Evolutionary conservation across 2,797 vertebrate species (phyloP), one percentile per base, ranked within the genome.

Genomic region (Acrossocheilus fasciatus): DNA sequence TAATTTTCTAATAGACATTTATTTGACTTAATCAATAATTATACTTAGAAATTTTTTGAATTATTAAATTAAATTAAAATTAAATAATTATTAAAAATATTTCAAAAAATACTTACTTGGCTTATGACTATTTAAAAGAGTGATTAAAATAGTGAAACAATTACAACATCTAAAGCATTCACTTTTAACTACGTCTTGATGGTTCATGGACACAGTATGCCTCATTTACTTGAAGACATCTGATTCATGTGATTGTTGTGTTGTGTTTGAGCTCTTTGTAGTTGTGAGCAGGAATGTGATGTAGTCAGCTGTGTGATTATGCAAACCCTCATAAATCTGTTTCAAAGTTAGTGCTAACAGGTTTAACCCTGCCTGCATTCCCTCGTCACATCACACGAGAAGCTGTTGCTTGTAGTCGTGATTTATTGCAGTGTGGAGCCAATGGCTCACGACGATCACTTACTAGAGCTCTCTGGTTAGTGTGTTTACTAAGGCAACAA

Each of bases 251-350:
- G 82, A 85, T 78, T 64, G 30, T 6, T 69, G 69, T 81, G 36
- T 59, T 82, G 47, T 62, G 76, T 43, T 73, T 74, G 64, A 50
- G 50, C 34, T 80, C 11, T 77, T 54, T 83, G 47, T 73, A 75
- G 84, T 72, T 41, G 11, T 75, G 78, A 69, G 39, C 69, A 87
- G 47, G 18, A 72, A 77, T 81, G 18, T 77, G 68, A 62, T 81
- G 62, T 70, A 77, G 77, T 87, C 82, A 86, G 81, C 70, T 81
- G 45, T 79, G 76, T 73, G 76, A 81, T 80, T 77, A 66, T 76
- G 83, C 7, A 82, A 75, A 76, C 69, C 81, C 68, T 47, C 26
- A 91, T 92, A 87, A 91, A 92, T 93, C 88, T 90, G 12, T 87
- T 79, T 88, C 64, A 86, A 85, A 87, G 74, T 78, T 86, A 85